Evolutionary conservation across 2,797 vertebrate genomes (phyloP), one percentile per base, ranked within the genome.

Genomic region (Champsocephalus esox): DNA sequence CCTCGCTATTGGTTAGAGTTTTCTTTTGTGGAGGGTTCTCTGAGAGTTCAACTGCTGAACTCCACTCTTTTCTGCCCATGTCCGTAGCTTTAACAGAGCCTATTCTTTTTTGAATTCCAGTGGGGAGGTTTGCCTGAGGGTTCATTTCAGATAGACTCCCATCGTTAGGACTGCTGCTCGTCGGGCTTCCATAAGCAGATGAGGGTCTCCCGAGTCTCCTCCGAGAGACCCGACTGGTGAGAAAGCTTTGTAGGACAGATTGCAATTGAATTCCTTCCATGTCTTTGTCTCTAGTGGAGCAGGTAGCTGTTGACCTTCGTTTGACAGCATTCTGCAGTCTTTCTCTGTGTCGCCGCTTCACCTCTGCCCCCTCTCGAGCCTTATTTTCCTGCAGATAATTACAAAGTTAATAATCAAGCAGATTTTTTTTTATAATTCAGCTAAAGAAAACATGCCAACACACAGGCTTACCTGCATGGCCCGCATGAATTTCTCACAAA

Each of bases 251-350:
- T 7, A 96, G 88, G 5, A 95, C 50, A 2, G 86, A 92, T 73
- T 96, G 95, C 51, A 96, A 80, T 1, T 94, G 92, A 24, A 94
- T 60, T 0, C 91, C 92, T 9, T 94, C 91, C 77, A 96, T 87
- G 67, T 94, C 95, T 62, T 93, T 94, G 80, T 97, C 96, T 71
- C 82, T 88, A 0, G 70, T 76, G 17, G 96, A 96, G 85, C 96
- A 96, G 58, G 94, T 95, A 49, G 96, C 95, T 0, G 93, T 96
- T 24, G 96, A 96, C 45, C 94, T 85, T 19, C 94, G 93, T 73
- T 95, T 95, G 57, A 83, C 34, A 3, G 83, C 16, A 9, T 10
- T 86, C 45, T 94, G 83, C 55, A 93, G 45, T 49, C 86, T 76
- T 44, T 94, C 91, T 17, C 80, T 83, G 55, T 93, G 92, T 52